phyloP scores from a whole-genome alignment of 1,140 invertebrate genomes.

The Hyles euphorbiae region DNA sequence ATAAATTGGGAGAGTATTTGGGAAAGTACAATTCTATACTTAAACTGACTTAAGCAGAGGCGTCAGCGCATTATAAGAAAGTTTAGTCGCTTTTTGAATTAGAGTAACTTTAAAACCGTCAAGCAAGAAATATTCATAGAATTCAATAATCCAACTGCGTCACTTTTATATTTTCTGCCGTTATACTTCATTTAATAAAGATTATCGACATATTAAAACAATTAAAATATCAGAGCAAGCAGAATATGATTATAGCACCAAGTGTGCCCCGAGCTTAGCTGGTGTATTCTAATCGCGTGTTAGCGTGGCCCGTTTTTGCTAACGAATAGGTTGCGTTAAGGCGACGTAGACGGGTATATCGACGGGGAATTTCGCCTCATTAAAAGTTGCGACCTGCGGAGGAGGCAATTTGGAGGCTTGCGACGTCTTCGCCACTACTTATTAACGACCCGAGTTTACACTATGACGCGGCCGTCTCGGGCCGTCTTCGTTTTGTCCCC shows the following conservation, averaged over 20 bases:
- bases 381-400: slow-evolving; percentile 71
- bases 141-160: too few relatives aligned
- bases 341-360: slow-evolving; percentile 53
- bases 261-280: slow-evolving; percentile 41
- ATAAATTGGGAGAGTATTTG: too few relatives aligned
- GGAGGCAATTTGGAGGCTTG: slow-evolving; percentile 61
- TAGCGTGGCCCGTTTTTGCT: slow-evolving; percentile 69
- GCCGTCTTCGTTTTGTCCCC: slow-evolving; percentile 21
- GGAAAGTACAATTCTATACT: too few relatives aligned
- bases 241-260: slow-evolving; percentile 11
- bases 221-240: too few relatives aligned
- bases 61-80: too few relatives aligned
- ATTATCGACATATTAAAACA: too few relatives aligned
- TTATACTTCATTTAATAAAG: too few relatives aligned
- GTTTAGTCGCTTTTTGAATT: too few relatives aligned
- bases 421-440: slow-evolving; percentile 49
- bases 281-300: slow-evolving; percentile 72
- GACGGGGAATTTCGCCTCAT: slow-evolving; percentile 71
- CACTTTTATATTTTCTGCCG: too few relatives aligned
- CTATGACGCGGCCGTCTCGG: slow-evolving; percentile 21
- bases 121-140: too few relatives aligned
- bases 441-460: slow-evolving; percentile 53
- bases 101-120: too few relatives aligned
- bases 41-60: too few relatives aligned
- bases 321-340: slow-evolving; percentile 73